Evolutionary conservation across 2,888 invertebrate species (phyloP), one percentile per base, ranked within the genome.

Genomic region (Drosophila neonasuta): DNA sequence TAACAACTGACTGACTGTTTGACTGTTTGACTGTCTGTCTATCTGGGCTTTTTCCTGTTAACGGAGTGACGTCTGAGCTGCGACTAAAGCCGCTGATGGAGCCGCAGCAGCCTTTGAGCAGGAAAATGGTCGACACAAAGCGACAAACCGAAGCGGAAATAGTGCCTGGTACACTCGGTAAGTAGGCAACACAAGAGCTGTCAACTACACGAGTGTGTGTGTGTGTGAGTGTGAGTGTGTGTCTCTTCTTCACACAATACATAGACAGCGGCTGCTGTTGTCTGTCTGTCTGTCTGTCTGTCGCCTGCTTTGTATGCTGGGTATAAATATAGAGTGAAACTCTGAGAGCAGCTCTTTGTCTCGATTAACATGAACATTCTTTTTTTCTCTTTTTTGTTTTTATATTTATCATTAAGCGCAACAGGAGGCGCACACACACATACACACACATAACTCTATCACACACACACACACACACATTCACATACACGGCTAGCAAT

Each of bases 301-400:
- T 49, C 51, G 59, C 59, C 51, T 63, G 46, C 52, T 61, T 64
- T 74, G 50, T 73, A 45, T 68, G 34, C 13, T n/a, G 34, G 34
- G 57, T 36, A 71, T 51, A 62, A 60, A 61, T 51, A 36, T 52
- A 49, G 56, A 59, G 58, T 24, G 24, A 44, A 44, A 54, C 55
- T 24, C 55, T 15, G 57, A 39, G 48, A 39, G 48, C 36, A 68
- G 64, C 66, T 69, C 85, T 86, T 87, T 87, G 87, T 82, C 74
- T 82, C 84, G 84, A 87, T 86, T 86, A 82, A 87, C 86, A 87
- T 79, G 87, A 83, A 65, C 83, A 77, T 64, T 24, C 24, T 24
- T 24, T 24, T 24, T 24, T 24, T 24, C 24, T 24, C 24, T 24
- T 24, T 70, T 63, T 68, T 70, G 9, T 46, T 61, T 64, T 70